These are phyloP conservation scores for Gymnoscopelus braueri DNA, from an alignment of 2,797 vertebrate genomes.

Conservation along the genomic window DNA sequence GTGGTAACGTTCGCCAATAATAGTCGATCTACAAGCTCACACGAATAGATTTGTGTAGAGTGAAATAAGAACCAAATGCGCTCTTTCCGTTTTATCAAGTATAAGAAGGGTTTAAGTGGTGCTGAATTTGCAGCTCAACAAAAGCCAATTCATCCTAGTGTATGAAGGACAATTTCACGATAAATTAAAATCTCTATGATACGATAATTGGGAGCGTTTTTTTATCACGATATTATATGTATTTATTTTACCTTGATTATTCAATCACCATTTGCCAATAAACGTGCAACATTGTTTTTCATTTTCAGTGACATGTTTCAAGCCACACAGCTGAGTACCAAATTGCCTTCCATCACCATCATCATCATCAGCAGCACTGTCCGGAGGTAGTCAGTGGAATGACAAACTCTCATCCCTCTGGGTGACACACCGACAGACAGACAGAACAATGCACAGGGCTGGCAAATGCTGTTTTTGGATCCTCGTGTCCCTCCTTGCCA, in stretches of 20 bases:
- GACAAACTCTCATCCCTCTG: conserved; percentile 49
- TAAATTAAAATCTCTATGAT: no score
- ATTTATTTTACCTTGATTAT: background rate
- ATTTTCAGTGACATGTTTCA: conserved; percentile 73
- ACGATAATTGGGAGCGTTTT: no score
- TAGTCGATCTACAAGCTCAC: no score
- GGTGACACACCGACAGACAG: conserved; percentile 48
- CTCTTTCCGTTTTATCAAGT: no score
- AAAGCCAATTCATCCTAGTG: no score
- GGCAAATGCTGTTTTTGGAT: conserved; percentile 47
- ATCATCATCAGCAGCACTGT: background rate
- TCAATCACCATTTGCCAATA: background rate
- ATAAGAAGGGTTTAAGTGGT: no score
- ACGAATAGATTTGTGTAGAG: no score
- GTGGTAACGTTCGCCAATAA: no score
- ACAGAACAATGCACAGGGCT: conserved; percentile 67
- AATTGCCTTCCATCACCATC: conserved; percentile 28
- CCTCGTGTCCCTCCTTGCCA: conserved; percentile 74
- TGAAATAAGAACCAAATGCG: no score
- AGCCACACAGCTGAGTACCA: conserved; percentile 41
- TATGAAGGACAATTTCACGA: no score
- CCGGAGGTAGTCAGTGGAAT: conserved; percentile 75
- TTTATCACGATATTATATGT: no score
- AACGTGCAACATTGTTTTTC: conserved; percentile 41
- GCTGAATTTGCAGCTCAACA: no score